Evolutionary conservation across 2,797 vertebrate genomes (phyloP), one percentile per base, ranked within the genome.

Genomic region (Basileuterus tristriatus): DNA sequence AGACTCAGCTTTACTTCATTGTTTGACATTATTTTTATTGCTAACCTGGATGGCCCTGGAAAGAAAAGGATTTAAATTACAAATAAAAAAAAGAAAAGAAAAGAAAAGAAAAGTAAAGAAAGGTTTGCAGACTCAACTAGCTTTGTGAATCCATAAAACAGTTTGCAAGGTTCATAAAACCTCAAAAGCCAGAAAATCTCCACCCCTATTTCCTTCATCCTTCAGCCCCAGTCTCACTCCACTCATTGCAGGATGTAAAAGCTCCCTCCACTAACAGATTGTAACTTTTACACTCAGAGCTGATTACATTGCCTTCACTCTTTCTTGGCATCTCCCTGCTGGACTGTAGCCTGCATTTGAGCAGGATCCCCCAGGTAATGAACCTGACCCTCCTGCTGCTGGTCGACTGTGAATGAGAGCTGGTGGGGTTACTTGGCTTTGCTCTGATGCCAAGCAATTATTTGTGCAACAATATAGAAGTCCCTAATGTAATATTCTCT

Each of bases 131-230:
- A 79, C 34, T 70, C 47, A 82, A 11, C 79, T 60, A 76, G 49
- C 16, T 95, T 94, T 95, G 46, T 60, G 64, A 93, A 82, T 11
- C n/a, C 56, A 89, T 95, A 94, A 96, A 96, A 74, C 30, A 71
- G 87, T 87, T 90, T 74, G 49, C 60, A 94, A 94, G 87, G 67
- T 94, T 94, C 85, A 77, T 94, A 95, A 96, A 97, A 94, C 37
- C 83, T 94, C 87, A 94, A 93, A 85, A 94, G 37, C 60, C 87
- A 93, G 83, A 94, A 97, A 95, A 94, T 84, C 59, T 93, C 74
- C 70, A 79, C 30, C 56, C 24, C 0, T 0, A 80, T 90, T 93
- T 91, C 93, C 87, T 87, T 67, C 59, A 67, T 68, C 36, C 44
- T 79, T 56, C 70, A 84, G 49, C 34, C 63, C n/a, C 41, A 82